phyloP scores from a whole-genome alignment of 2,888 invertebrate species.

The Eupithecia tripunctaria region DNA sequence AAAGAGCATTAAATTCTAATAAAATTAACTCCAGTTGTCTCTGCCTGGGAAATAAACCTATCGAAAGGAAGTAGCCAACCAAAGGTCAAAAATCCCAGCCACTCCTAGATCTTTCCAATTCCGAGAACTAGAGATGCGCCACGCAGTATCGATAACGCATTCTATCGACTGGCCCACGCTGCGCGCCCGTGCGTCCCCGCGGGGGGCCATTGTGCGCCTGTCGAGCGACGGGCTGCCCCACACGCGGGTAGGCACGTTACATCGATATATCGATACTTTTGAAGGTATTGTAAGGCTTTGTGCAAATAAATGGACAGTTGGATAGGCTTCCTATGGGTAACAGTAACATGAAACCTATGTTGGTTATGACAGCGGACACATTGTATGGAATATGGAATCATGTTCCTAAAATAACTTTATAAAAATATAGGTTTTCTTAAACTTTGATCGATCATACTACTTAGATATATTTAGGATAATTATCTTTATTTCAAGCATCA shows the following conservation, averaged over 20 bases:
- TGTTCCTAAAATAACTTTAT: neutral
- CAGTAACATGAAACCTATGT: neutral
- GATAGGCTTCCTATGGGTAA: neutral
- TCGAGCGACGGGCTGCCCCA: constrained; percentile 66
- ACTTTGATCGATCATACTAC: no score
- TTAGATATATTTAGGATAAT: no score
- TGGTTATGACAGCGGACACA: neutral
- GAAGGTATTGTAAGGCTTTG: constrained; percentile 2
- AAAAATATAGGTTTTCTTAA: no score
- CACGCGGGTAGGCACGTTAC: constrained; percentile 55
- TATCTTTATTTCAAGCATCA: no score
- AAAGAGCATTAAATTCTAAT: neutral
- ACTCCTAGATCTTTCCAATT: constrained; percentile 12
- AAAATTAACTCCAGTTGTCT: neutral
- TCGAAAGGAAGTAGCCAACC: constrained; percentile 1
- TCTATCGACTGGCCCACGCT: constrained; percentile 38
- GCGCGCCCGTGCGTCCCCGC: constrained; percentile 52
- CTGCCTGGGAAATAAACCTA: neutral
- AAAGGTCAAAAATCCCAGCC: constrained; percentile 7
- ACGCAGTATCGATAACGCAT: constrained; percentile 33
- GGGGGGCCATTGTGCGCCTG: constrained; percentile 77
- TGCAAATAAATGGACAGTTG: constrained; percentile 10
- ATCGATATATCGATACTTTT: constrained; percentile 48
- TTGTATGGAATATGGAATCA: neutral
- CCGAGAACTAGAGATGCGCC: constrained; percentile 35